Conservation (phyloP, 2,888 invertebrate species). For the Epinotia demarniana region DNA sequence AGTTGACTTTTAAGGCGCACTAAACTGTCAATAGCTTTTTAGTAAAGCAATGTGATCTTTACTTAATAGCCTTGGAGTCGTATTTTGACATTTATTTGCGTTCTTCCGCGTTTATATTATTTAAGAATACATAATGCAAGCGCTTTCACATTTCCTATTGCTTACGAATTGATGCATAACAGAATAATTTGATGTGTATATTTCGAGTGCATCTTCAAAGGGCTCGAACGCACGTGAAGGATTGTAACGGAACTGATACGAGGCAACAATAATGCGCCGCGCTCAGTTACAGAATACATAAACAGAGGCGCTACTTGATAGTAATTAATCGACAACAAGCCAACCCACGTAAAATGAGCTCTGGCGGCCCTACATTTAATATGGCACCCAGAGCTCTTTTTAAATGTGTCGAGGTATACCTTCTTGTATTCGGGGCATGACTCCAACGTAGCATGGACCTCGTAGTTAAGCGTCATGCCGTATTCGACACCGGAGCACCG, state of each 20-base stretch:
- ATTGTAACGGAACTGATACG: slow-evolving; percentile 43
- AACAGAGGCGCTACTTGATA: slow-evolving; percentile 38
- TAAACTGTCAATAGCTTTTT: slow-evolving; percentile 5
- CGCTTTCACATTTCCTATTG: slow-evolving; percentile 9
- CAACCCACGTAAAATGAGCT: too few species aligned
- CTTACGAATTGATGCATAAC: slow-evolving; percentile 24
- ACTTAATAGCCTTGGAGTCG: neutral
- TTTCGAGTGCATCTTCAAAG: slow-evolving; percentile 37
- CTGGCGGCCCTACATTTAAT: too few species aligned
- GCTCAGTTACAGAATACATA: slow-evolving; percentile 40
- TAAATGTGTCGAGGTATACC: too few species aligned
- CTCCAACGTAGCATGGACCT: slow-evolving; percentile 85
- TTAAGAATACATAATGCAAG: slow-evolving; percentile 14
- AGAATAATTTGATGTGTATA: slow-evolving; percentile 19
- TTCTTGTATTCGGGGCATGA: slow-evolving; percentile 82
- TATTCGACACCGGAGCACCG: slow-evolving; percentile 86
- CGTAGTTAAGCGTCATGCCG: slow-evolving; percentile 87
- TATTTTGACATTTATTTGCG: neutral
- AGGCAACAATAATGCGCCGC: slow-evolving; percentile 31
- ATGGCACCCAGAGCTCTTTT: too few species aligned
- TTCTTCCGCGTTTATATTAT: neutral
- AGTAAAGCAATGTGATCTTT: neutral
- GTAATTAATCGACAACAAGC: slow-evolving; percentile 51
- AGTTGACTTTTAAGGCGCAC: slow-evolving; percentile 14
- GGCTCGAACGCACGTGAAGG: slow-evolving; percentile 37